Evolutionary conservation across 2,888 invertebrate genomes (phyloP).

Genomic region (Ctenicera cuprea): DNA sequence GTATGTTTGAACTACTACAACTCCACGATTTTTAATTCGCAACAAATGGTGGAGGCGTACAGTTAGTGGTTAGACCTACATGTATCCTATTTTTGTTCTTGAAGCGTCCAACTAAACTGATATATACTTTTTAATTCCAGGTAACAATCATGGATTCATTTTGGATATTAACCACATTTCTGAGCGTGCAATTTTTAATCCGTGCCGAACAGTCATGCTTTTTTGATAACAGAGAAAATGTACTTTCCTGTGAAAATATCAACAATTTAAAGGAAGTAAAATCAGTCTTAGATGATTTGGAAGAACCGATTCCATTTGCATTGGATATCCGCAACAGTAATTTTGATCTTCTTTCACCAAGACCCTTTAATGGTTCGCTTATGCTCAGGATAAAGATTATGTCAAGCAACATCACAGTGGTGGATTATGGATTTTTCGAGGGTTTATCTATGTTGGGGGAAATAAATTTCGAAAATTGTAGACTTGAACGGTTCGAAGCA

Average conservation of each 20-base stretch:
- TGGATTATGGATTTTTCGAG: neutral
- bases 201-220: too few species aligned
- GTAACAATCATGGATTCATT: too few species aligned
- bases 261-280: neutral
- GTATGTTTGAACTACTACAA: too few species aligned
- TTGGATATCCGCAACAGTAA: neutral
- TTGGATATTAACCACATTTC: too few species aligned
- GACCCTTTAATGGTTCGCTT: constrained; percentile 13
- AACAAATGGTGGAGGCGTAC: too few species aligned
- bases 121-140: too few species aligned
- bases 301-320: neutral
- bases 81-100: too few species aligned
- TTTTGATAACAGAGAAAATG: too few species aligned
- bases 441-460: neutral
- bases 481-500: neutral
- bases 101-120: too few species aligned
- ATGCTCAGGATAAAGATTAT: neutral
- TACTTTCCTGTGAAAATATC: neutral
- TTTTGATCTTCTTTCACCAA: neutral
- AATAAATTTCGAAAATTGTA: constrained; percentile 5
- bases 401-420: constrained; percentile 9
- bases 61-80: too few species aligned
- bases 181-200: too few species aligned
- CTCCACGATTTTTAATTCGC: too few species aligned
- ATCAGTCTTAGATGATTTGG: neutral